phyloP scores from a whole-genome alignment of 2,888 invertebrate species.

The Geotrupes spiniger region DNA sequence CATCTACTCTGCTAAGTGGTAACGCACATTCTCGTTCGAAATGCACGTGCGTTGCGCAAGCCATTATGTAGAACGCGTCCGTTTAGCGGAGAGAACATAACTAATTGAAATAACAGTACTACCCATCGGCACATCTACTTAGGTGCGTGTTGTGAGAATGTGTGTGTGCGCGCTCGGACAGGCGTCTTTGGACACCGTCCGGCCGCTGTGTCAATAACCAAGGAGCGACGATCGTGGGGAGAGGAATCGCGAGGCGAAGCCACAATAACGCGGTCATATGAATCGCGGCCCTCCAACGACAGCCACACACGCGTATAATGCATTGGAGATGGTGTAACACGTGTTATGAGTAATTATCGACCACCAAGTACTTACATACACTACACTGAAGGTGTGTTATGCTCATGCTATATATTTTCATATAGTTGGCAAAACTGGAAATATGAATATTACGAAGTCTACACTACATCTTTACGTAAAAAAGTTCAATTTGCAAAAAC shows the following conservation, averaged over 20 bases:
- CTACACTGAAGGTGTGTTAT: too few species aligned
- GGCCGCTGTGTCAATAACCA: slow-evolving; percentile 37
- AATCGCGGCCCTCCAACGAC: slow-evolving; percentile 27
- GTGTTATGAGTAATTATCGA: slow-evolving; percentile 25
- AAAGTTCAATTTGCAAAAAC: too few species aligned
- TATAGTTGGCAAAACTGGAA: too few species aligned
- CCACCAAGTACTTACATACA: too few species aligned
- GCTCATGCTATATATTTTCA: too few species aligned
- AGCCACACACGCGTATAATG: slow-evolving; percentile 24
- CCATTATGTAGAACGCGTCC: slow-evolving; percentile 17
- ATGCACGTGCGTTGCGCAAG: slow-evolving; percentile 21
- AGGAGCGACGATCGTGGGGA: too few species aligned
- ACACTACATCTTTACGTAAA: too few species aligned
- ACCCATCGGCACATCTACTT: too few species aligned
- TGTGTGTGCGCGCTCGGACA: slow-evolving; percentile 32
- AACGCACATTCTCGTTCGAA: too few species aligned
- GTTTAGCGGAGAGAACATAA: slow-evolving; percentile 25
- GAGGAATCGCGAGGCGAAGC: slow-evolving; percentile 29
- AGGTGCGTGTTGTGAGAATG: too few species aligned
- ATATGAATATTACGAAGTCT: too few species aligned
- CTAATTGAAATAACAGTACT: slow-evolving; percentile 38
- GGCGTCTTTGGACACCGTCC: slow-evolving; percentile 28
- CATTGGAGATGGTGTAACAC: slow-evolving; percentile 19
- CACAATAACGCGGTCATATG: slow-evolving; percentile 33
- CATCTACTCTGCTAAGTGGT: too few species aligned